These are phyloP conservation scores for Thamnaconus septentrionalis DNA, from an alignment of 2,113 vertebrate genomes.

Conservation along the genomic window DNA sequence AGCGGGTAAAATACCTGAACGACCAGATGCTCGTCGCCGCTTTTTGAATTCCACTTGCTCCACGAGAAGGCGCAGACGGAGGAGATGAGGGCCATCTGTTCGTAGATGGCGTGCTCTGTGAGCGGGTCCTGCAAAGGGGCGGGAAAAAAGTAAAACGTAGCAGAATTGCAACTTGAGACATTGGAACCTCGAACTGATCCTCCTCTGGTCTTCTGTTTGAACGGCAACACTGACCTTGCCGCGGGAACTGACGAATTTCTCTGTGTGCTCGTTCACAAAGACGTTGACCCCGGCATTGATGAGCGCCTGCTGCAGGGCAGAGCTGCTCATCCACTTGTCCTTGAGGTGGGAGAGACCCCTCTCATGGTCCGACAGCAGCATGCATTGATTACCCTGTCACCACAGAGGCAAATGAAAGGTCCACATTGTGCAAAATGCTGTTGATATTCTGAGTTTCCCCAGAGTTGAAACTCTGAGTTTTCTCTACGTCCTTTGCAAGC, in stretches of 20 bases:
- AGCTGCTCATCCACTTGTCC: slow-evolving; percentile 80
- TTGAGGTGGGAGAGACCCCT: slow-evolving; percentile 61
- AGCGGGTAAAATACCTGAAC: slow-evolving; percentile 77
- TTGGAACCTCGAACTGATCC: background rate
- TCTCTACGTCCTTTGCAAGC: no score
- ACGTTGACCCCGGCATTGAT: slow-evolving; percentile 83
- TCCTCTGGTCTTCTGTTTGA: background rate
- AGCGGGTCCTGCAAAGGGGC: slow-evolving; percentile 70
- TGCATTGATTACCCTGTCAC: slow-evolving; percentile 80
- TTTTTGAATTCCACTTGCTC: slow-evolving; percentile 88
- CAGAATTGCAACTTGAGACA: background rate
- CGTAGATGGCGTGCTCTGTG: slow-evolving; percentile 79
- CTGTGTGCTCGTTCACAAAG: slow-evolving; percentile 81
- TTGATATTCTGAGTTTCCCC: no score
- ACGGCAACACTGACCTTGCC: slow-evolving; percentile 71
- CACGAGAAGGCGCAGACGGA: slow-evolving; percentile 83
- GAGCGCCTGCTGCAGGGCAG: slow-evolving; percentile 76
- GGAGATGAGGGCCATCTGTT: slow-evolving; percentile 86
- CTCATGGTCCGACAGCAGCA: slow-evolving; percentile 69
- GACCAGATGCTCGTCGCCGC: slow-evolving; percentile 74
- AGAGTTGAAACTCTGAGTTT: no score
- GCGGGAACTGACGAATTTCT: slow-evolving; percentile 73
- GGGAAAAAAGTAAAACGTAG: background rate
- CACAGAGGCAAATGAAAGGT: background rate
- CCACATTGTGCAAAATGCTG: background rate